Percentiles rank a stretch among this genome's conserved stretches.
phyloP scores from a whole-genome alignment of 2,797 vertebrate species.

The Tragelaphus oryx region DNA sequence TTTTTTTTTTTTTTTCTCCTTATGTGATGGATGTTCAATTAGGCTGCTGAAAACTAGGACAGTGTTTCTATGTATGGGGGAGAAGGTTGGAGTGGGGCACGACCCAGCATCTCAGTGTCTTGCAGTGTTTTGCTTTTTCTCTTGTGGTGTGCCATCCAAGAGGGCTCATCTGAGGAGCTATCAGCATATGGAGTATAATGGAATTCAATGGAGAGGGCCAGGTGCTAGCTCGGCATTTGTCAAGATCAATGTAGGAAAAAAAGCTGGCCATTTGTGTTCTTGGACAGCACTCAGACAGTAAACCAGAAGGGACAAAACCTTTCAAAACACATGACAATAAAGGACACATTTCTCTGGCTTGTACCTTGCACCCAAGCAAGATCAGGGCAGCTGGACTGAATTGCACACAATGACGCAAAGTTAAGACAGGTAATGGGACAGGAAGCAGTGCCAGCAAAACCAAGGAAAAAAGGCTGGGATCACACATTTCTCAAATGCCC shows the following conservation, averaged over 20 bases:
- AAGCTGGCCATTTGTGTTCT: neutral
- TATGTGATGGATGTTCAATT: conserved; percentile 50
- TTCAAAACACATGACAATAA: conserved; percentile 1
- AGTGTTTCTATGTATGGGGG: conserved; percentile 46
- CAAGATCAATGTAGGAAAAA: conserved; percentile 51
- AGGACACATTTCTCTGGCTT: neutral
- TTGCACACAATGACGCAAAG: neutral
- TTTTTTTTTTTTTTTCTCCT: neutral
- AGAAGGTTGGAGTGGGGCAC: neutral
- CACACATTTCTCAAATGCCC: neutral
- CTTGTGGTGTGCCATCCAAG: conserved; percentile 49
- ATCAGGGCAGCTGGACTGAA: neutral
- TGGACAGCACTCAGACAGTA: neutral
- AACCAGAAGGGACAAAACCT: conserved; percentile 15
- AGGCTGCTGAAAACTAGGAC: conserved; percentile 65
- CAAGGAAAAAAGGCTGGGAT: neutral
- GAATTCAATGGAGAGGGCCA: conserved; percentile 63
- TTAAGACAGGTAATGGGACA: neutral
- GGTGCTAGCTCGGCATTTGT: conserved; percentile 64
- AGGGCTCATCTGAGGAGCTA: conserved; percentile 54
- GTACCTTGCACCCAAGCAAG: neutral
- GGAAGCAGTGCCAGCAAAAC: neutral
- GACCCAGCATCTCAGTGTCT: conserved; percentile 21
- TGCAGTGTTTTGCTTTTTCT: conserved; percentile 45
- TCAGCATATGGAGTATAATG: conserved; percentile 49